Conservation (phyloP, 2,113 vertebrate genomes). For the Saimiri boliviensis region DNA sequence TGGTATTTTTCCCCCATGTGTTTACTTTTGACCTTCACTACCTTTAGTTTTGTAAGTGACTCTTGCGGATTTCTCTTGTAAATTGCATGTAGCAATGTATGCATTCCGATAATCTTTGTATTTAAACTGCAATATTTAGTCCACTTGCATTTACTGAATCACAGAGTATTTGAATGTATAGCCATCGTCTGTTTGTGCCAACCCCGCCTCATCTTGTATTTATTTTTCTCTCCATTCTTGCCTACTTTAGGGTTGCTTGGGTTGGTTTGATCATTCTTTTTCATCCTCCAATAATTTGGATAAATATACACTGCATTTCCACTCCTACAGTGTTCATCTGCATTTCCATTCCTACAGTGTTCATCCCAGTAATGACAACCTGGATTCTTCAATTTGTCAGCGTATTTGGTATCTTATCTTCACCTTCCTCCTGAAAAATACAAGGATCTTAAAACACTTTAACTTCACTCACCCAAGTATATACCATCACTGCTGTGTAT, state of each 20-base stretch:
- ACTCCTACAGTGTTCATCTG: neutral
- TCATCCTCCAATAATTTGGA: neutral
- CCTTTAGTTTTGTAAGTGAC: neutral
- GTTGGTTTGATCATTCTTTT: neutral
- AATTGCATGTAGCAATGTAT: neutral
- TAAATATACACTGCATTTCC: neutral
- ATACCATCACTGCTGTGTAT: neutral
- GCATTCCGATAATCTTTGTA: neutral
- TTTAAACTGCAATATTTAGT: neutral
- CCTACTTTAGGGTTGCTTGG: neutral
- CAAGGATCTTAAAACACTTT: neutral
- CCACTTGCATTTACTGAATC: neutral
- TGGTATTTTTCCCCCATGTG: rapidly evolving
- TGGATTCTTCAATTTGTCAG: neutral
- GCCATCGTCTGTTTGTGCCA: neutral
- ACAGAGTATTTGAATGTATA: neutral
- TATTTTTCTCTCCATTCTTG: slow-evolving; percentile 15
- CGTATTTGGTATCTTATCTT: neutral
- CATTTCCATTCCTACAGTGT: neutral
- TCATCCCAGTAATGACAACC: neutral
- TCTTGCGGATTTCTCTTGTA: neutral
- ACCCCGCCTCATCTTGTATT: neutral
- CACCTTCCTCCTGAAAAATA: neutral
- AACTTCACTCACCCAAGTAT: neutral
- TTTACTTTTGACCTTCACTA: neutral